Evolutionary conservation across 1,140 invertebrate species (phyloP).

Genomic region (Drosophila parvula): DNA sequence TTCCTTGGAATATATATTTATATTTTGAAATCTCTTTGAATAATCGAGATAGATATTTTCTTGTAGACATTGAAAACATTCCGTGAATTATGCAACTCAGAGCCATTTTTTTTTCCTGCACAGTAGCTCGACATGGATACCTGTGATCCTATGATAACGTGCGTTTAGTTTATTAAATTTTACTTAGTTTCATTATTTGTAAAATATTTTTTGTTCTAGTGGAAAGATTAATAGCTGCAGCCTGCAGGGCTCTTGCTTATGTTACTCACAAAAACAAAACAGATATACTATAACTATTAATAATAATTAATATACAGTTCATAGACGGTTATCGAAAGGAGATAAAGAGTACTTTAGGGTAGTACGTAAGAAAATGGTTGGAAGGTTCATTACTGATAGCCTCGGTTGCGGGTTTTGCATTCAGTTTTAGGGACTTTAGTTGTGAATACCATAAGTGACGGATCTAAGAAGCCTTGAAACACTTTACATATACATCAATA

Average conservation of each 20-base stretch:
- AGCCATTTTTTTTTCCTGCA: slow-evolving; percentile 44
- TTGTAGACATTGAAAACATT: slow-evolving; percentile 33
- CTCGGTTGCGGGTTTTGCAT: slow-evolving; percentile 52
- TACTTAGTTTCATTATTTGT: slow-evolving; percentile 1
- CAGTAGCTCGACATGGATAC: slow-evolving; percentile 65
- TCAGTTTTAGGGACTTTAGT: slow-evolving; percentile 31
- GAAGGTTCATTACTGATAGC: slow-evolving; percentile 83
- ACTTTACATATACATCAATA: slow-evolving; percentile 65
- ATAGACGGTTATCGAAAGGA: slow-evolving; percentile 41
- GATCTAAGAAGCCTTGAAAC: slow-evolving; percentile 66
- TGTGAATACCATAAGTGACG: slow-evolving; percentile 67
- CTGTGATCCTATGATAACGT: slow-evolving; percentile 23
- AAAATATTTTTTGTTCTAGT: slow-evolving; percentile 31
- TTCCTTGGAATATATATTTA: slow-evolving; percentile 25
- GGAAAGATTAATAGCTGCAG: slow-evolving; percentile 64
- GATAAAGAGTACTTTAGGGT: slow-evolving; percentile 18
- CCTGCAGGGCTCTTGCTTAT: slow-evolving; percentile 56
- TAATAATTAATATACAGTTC: slow-evolving; percentile 13
- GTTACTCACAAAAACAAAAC: slow-evolving; percentile 40
- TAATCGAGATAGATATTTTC: slow-evolving; percentile 24
- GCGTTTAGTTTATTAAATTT: slow-evolving; percentile 10
- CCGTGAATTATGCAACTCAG: slow-evolving; percentile 74
- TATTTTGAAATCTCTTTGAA: slow-evolving; percentile 16
- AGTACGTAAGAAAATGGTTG: slow-evolving; percentile 46
- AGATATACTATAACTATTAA: slow-evolving; percentile 14